phyloP scores from a whole-genome alignment of 2,888 invertebrate genomes.

The Idaea biselata region DNA sequence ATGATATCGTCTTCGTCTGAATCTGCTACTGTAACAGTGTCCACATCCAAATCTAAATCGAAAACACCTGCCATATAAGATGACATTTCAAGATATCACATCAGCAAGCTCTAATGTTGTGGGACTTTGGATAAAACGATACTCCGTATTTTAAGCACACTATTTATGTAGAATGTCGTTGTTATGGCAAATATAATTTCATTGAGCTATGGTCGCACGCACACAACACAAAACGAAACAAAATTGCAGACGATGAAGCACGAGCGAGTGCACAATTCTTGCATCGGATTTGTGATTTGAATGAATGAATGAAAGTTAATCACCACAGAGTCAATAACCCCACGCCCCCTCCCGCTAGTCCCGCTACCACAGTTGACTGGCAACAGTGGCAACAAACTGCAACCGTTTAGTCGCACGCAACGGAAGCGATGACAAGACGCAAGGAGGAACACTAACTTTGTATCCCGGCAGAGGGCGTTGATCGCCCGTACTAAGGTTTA shows the following conservation, averaged over 20 bases:
- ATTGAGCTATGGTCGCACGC: not conserved
- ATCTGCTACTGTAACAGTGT: constrained; percentile 83
- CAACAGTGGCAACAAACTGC: no score
- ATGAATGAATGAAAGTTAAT: constrained; percentile 10
- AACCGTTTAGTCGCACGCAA: no score
- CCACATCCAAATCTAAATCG: constrained; percentile 91
- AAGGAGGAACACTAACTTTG: no score
- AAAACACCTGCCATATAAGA: constrained; percentile 92
- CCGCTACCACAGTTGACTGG: no score
- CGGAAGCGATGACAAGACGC: no score
- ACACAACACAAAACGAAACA: not conserved
- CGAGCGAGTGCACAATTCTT: not conserved
- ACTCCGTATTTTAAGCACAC: not conserved
- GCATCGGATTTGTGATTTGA: constrained; percentile 5
- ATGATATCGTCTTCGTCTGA: constrained; percentile 95
- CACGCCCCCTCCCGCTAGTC: no score
- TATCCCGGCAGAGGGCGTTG: no score
- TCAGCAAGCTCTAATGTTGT: constrained; percentile 61
- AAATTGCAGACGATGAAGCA: not conserved
- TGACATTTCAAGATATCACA: constrained; percentile 80
- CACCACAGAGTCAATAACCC: not conserved
- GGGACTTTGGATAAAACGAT: constrained; percentile 12
- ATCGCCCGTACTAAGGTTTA: no score
- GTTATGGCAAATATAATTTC: not conserved
- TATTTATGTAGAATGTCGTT: not conserved